Percentiles rank a stretch among this genome's conserved stretches.
These are phyloP conservation scores for Cepaea nemoralis DNA, from an alignment of 1,140 invertebrate genomes.

Conservation along the genomic window DNA sequence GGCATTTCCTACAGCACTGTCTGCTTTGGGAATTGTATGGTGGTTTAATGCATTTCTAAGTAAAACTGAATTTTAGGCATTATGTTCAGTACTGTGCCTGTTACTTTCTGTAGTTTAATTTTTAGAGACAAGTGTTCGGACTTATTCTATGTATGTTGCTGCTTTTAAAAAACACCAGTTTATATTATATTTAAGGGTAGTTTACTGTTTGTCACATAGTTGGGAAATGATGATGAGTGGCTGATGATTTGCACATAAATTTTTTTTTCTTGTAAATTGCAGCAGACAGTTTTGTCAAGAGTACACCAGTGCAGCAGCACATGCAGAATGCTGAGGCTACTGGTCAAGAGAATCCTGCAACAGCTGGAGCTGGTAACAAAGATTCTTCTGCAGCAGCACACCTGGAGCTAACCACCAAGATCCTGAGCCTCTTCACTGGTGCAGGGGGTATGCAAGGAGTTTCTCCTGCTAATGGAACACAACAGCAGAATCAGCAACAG, in stretches of 20 bases:
- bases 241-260: no score
- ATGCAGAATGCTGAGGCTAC: neutral
- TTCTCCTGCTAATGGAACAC: conserved; percentile 20
- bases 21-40: no score
- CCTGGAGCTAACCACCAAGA: conserved; percentile 85
- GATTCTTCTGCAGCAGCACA: conserved; percentile 65
- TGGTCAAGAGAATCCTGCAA: neutral
- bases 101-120: no score
- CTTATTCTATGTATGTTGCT: neutral
- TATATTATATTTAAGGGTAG: no score
- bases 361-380: neutral
- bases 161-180: neutral
- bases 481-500: conserved; percentile 18
- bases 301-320: neutral
- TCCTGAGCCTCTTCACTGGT: conserved; percentile 79
- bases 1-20: no score
- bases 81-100: no score
- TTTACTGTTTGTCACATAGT: no score
- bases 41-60: no score
- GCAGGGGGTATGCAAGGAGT: conserved; percentile 45
- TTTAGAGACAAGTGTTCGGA: no score
- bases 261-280: neutral
- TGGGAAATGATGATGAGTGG: no score
- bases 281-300: conserved; percentile 12
- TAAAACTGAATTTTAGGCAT: no score